Base-by-base conservation (phyloP, 2,797 vertebrate genomes). In the Manis javanica region DNA sequence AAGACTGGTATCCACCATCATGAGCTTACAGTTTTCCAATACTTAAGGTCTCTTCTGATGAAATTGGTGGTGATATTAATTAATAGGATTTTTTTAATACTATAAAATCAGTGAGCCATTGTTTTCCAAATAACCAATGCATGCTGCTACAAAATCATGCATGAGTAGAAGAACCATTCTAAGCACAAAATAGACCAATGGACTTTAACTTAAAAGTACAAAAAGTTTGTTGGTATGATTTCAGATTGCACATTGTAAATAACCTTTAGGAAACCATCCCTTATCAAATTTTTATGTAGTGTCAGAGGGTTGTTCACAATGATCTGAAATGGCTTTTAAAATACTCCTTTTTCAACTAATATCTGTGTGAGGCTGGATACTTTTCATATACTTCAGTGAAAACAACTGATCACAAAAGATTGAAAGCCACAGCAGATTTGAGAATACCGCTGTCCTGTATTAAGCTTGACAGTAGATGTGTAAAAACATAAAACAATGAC, bases 391-490 rank as follows among this genome's bases (percentile, higher is more conserved):
- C 7, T 49, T 94, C 29, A 57, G 1, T 53, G 46, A 71, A 96
- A 95, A 72, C 29, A 78, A 21, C 23, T 13, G 83, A 29, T 63
- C 59, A 19, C 31, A 90, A 7, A 26, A 94, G 11, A 61, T 39
- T 72, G 79, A 88, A 97, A 95, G 59, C 39, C 79, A 74, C 75
- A 95, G 77, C 42, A 75, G 11, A 71, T 66, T 71, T 91, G 39
- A 93, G 64, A 82, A 69, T 42, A 51, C 34, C 74, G 13, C 21
- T 90, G 13, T 93, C 37, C 59, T 82, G 29, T 83, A 7, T 86
- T 94, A 64, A 91, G 75, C 68, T 21, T 78, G 34, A 57, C 81
- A 90, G 63, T 82, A 71, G 16, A 81, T 77, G 69, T 81, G 18
- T 46, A 92, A 81, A 95, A 55, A 75, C 85, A 74, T 88, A 84